Evolutionary conservation across 2,797 vertebrate genomes (phyloP).

Genomic region (Poliocrania exsul): DNA sequence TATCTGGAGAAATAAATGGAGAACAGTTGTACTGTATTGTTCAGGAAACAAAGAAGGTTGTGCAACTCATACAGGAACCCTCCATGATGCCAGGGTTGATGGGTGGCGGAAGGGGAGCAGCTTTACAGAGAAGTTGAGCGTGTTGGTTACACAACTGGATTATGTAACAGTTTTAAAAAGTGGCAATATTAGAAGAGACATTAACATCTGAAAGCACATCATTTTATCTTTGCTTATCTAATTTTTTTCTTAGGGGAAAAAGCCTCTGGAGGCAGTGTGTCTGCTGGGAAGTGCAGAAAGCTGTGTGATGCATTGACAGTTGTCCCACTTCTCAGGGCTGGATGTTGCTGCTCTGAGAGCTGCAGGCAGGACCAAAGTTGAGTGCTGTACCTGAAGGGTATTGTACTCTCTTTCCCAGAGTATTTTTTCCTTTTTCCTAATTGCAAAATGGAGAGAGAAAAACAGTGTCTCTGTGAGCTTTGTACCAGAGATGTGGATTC

Average conservation of each 20-base stretch:
- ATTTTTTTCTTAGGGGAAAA: background rate
- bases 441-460: background rate
- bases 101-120: background rate
- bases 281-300: background rate
- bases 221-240: conserved; percentile 17
- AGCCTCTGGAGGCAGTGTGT: background rate
- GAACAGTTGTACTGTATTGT: background rate
- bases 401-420: background rate
- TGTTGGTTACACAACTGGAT: conserved; percentile 30
- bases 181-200: conserved; percentile 36
- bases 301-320: conserved; percentile 2
- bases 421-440: background rate
- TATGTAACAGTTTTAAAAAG: conserved; percentile 38
- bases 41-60: background rate
- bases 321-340: background rate
- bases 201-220: conserved; percentile 29
- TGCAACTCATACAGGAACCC: rapidly evolving
- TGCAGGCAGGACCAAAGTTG: background rate
- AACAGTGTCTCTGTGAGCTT: background rate
- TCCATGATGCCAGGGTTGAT: background rate
- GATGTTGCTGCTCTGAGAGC: background rate
- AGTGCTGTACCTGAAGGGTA: background rate
- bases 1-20: background rate
- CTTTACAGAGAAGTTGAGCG: background rate
- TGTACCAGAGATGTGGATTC: background rate